These are phyloP conservation scores for Malacosoma neustria DNA, from an alignment of 2,888 invertebrate genomes.

Conservation along the genomic window DNA sequence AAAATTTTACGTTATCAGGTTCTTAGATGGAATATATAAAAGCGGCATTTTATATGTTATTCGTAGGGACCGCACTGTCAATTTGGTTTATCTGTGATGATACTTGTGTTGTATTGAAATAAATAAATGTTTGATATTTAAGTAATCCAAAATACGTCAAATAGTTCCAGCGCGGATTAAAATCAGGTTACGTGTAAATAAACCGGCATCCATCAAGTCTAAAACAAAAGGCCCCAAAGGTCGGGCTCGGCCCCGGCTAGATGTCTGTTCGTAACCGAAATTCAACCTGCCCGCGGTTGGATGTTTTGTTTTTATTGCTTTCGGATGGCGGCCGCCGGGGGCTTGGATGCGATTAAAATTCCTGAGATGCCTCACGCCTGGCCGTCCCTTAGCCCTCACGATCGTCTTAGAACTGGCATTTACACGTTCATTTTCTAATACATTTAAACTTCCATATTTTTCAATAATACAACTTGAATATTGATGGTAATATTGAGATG, in stretches of 20 bases:
- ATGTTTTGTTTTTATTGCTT: constrained; percentile 50
- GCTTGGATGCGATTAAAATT: constrained; percentile 71
- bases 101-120: too few species aligned
- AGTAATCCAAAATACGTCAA: too few species aligned
- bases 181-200: background rate
- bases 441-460: background rate
- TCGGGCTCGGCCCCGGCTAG: constrained; percentile 29
- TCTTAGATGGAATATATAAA: too few species aligned
- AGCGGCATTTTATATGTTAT: too few species aligned
- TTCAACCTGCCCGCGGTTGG: constrained; percentile 38
- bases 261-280: constrained; percentile 46
- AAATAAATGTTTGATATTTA: too few species aligned
- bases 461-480: too few species aligned
- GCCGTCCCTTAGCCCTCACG: constrained; percentile 37
- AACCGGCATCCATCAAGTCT: constrained; percentile 2
- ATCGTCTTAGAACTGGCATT: constrained; percentile 36
- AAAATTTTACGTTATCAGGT: too few species aligned
- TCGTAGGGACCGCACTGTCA: too few species aligned
- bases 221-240: constrained; percentile 27
- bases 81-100: too few species aligned
- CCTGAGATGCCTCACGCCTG: constrained; percentile 65
- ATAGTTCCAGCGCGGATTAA: too few species aligned
- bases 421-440: background rate
- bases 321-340: constrained; percentile 39
- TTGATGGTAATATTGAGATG: too few species aligned